A percentile compares a stretch with the other conserved stretches of the same genome.
Evolutionary conservation across 2,797 vertebrate species (phyloP).

Genomic region (Lagorchestes hirsutus): DNA sequence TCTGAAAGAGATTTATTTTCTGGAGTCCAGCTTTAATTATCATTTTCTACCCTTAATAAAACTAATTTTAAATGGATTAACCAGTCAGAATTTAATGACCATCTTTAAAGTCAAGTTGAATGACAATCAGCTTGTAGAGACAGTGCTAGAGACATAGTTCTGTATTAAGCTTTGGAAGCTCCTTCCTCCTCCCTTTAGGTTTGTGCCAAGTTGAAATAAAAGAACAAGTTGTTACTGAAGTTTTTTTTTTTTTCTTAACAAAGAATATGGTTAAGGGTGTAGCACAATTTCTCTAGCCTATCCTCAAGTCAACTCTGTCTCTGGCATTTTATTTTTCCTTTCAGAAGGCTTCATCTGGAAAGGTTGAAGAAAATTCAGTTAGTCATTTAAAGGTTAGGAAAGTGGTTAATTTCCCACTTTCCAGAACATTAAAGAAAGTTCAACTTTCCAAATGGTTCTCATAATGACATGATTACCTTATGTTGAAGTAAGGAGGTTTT

Average conservation of each 20-base stretch:
- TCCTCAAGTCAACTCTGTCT: constrained; percentile 8
- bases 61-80: constrained; percentile 20
- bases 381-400: constrained; percentile 6
- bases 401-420: constrained; percentile 11
- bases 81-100: not conserved
- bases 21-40: not conserved
- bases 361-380: constrained; percentile 1
- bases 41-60: not conserved
- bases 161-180: not conserved
- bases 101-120: constrained; percentile 6
- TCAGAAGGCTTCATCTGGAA: not conserved
- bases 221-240: not conserved
- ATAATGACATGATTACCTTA: not conserved
- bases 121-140: not conserved
- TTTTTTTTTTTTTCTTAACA: not conserved
- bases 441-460: not conserved
- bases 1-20: constrained; percentile 35
- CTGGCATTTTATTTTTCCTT: not conserved
- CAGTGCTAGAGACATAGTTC: not conserved
- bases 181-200: not conserved
- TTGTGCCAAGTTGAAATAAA: not conserved
- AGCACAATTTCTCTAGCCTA: not conserved
- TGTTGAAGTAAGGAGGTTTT: not conserved
- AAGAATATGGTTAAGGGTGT: not conserved
- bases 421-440: constrained; percentile 6